phyloP scores from a whole-genome alignment of 2,797 vertebrate species.

The Acrocephalus scirpaceus region DNA sequence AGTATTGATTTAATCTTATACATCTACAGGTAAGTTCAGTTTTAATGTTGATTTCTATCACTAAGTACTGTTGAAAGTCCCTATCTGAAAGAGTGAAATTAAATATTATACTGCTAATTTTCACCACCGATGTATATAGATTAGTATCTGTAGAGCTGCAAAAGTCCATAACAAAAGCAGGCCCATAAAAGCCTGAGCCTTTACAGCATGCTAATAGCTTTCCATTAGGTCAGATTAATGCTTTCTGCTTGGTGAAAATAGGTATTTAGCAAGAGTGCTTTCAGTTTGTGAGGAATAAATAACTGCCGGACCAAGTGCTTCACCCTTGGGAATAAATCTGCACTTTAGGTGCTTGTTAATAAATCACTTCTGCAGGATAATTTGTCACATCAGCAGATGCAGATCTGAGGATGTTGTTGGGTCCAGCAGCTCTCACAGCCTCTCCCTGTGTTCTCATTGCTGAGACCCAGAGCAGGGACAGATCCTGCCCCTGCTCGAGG shows the following conservation, averaged over 20 bases:
- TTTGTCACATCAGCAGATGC: neutral
- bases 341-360: neutral
- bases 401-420: neutral
- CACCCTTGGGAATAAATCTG: slow-evolving; percentile 16
- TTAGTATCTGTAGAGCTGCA: neutral
- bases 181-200: slow-evolving; percentile 4
- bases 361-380: slow-evolving; percentile 5
- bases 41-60: slow-evolving; percentile 16
- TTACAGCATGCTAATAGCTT: slow-evolving; percentile 46
- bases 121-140: neutral
- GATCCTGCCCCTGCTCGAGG: neutral
- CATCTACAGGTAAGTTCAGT: neutral
- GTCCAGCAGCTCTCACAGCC: neutral
- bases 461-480: neutral
- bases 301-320: slow-evolving; percentile 1
- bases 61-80: neutral
- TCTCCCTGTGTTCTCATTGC: rapidly evolving
- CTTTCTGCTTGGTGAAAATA: slow-evolving; percentile 30
- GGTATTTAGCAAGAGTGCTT: slow-evolving; percentile 38
- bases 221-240: slow-evolving; percentile 47
- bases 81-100: neutral
- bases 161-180: neutral
- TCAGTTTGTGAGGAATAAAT: slow-evolving; percentile 40
- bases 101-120: slow-evolving; percentile 12
- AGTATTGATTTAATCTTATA: neutral